Evolutionary conservation across 2,113 vertebrate species (phyloP), one percentile per base, ranked within the genome.

Genomic region (Oriolus oriolus): DNA sequence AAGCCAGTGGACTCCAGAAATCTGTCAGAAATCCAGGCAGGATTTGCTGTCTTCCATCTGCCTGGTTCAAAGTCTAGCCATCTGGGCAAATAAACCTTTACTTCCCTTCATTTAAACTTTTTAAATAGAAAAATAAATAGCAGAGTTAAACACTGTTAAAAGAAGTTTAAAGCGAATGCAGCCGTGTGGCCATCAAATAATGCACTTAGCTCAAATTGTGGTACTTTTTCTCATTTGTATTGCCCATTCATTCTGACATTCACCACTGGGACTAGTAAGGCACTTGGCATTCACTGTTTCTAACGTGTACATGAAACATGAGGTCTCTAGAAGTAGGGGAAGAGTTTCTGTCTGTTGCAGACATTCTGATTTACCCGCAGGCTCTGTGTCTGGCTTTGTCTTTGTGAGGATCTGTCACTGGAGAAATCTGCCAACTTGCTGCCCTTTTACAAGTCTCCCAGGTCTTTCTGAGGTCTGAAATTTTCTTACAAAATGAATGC

Each of bases 21-120:
- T 64, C 56, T 91, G 94, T 59, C 74, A 91, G 84, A 85, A 94
- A 89, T 71, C 61, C 57, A 91, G 70, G 45, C 82, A 91, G 82
- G 12, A 85, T 82, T 92, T 92, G 28, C 22, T 65, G 26, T 88
- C 56, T 84, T 91, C 84, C 92, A 95, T 94, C 90, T 94, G 87
- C 16, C 82, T 65, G 31, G 57, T 83, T 94, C 82, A 76, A 83
- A 90, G 28, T 69, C 78, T 93, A 76, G 49, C 85, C 87, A 94
- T 90, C 90, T 95, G 91, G 73, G 18, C n/a, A 94, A 89, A 91
- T 41, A 89, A 89, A 75, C 24, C 10, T 82, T 89, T 28, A 41
- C 14, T 71, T 68, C 49, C 39, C 33, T 49, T 82, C 28, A 49
- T 71, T 89, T 68, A 75, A 57, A 41, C 2, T 68, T 57, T 19